These are phyloP conservation scores for Danaus plexippus DNA, from an alignment of 1,140 invertebrate genomes.

Conservation along the genomic window DNA sequence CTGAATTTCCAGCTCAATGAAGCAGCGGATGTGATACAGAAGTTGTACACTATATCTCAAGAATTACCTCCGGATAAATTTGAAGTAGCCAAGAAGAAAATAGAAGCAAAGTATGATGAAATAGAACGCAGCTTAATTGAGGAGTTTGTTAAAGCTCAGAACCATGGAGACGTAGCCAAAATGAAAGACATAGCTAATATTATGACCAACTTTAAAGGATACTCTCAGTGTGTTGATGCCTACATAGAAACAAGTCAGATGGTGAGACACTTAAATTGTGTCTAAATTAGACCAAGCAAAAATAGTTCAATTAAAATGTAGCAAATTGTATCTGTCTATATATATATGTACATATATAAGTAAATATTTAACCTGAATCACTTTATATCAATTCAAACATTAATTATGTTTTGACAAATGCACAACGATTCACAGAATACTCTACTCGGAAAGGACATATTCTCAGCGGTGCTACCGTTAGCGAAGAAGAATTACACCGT, in stretches of 20 bases:
- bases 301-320: no score
- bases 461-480: conserved; percentile 90
- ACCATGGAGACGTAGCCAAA: conserved; percentile 83
- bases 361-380: no score
- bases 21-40: conserved; percentile 99
- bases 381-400: not conserved
- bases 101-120: conserved; percentile 94
- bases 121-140: conserved; percentile 95
- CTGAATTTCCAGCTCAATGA: conserved; percentile 83
- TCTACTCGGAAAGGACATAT: conserved; percentile 86
- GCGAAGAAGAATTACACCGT: conserved; percentile 92
- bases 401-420: conserved; percentile 4
- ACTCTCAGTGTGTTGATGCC: conserved; percentile 95
- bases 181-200: conserved; percentile 96
- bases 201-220: conserved; percentile 96
- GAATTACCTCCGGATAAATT: conserved; percentile 92
- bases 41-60: conserved; percentile 95
- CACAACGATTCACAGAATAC: conserved; percentile 59
- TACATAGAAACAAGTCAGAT: conserved; percentile 98
- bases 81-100: conserved; percentile 91
- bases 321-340: no score
- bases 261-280: conserved; percentile 75
- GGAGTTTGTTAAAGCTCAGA: conserved; percentile 93
- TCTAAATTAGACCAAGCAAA: no score
- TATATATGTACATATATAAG: no score